Conservation (phyloP, 2,797 vertebrate species). For the Cryptoprocta ferox region DNA sequence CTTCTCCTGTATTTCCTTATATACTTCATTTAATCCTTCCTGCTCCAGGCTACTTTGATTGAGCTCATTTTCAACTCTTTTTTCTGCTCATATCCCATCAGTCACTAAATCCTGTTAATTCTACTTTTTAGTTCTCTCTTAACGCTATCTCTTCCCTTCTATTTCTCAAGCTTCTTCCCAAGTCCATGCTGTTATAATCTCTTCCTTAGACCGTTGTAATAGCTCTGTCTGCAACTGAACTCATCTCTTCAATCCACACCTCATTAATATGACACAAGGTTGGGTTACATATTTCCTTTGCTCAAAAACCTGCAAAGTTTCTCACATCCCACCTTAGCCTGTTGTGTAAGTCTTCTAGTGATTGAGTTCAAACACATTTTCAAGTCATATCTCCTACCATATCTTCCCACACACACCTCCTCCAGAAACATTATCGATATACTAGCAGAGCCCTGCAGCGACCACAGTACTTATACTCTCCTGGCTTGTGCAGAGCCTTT, state of each 20-base stretch:
- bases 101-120: neutral
- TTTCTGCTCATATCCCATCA: neutral
- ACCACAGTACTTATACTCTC: neutral
- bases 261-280: neutral
- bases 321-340: neutral
- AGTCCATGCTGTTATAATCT: neutral
- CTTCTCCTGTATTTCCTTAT: neutral
- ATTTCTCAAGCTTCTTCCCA: neutral
- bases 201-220: neutral
- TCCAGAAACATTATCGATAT: neutral
- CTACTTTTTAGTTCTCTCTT: constrained; percentile 27
- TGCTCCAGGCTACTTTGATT: neutral
- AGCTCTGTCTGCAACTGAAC: neutral
- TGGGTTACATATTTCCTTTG: neutral
- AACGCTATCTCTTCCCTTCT: neutral
- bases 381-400: neutral
- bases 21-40: neutral
- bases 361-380: neutral
- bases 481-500: neutral
- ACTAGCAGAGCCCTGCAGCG: neutral
- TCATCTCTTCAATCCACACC: neutral
- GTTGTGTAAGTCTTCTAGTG: neutral
- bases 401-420: neutral
- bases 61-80: neutral
- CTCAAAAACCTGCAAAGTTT: neutral